A percentile compares a stretch with the other conserved stretches of the same genome.
These are phyloP conservation scores for Ariolimax columbianus DNA, from an alignment of 2,888 invertebrate species.

Conservation along the genomic window DNA sequence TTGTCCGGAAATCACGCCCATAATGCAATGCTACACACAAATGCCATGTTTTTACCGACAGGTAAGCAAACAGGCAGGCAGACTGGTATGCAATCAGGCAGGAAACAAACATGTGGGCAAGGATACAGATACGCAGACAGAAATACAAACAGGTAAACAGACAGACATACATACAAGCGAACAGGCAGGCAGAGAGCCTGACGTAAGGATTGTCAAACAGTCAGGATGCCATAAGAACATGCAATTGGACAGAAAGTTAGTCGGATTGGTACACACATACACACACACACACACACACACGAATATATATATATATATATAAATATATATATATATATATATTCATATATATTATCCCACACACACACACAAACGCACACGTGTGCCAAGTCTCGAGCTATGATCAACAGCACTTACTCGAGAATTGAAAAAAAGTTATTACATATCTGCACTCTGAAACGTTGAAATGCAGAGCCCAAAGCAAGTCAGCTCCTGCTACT, in stretches of 20 bases:
- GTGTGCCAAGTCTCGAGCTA: no score
- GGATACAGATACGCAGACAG: background rate
- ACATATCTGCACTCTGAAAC: no score
- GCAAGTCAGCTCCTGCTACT: no score
- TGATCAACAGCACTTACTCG: no score
- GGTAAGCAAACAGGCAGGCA: no score
- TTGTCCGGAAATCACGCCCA: no score
- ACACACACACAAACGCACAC: no score
- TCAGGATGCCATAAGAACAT: background rate
- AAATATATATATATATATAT: constrained; percentile 16
- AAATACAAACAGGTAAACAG: background rate
- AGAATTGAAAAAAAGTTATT: no score
- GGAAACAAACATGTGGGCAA: background rate
- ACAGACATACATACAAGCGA: background rate
- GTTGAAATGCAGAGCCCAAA: no score
- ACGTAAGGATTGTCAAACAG: background rate
- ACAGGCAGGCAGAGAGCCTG: background rate
- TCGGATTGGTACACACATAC: background rate
- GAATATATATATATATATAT: constrained; percentile 6
- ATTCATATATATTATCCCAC: no score
- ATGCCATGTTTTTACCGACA: no score
- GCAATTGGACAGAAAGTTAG: background rate
- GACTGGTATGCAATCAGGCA: background rate
- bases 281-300: background rate
- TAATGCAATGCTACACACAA: no score